phyloP scores from a whole-genome alignment of 2,113 vertebrate genomes.

The Chloroceryle aenea region DNA sequence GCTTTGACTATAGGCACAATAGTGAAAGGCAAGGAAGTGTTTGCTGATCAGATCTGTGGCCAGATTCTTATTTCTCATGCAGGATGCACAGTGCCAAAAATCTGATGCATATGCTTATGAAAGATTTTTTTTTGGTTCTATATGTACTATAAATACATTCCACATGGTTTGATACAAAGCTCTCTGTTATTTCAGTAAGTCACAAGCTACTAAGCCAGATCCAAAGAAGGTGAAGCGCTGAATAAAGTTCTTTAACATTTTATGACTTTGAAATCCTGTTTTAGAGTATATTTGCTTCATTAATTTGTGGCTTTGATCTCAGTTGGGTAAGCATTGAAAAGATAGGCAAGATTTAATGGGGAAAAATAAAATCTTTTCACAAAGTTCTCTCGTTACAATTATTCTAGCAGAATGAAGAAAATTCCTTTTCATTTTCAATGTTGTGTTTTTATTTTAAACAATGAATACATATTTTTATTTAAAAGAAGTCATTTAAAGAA shows the following conservation, averaged over 20 bases:
- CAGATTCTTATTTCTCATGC: conserved; percentile 54
- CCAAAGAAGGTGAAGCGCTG: conserved; percentile 48
- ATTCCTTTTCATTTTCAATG: background rate
- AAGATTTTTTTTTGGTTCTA: conserved; percentile 45
- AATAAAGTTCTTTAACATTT: conserved; percentile 50
- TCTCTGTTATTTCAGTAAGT: conserved; percentile 56
- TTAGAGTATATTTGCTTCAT: conserved; percentile 28
- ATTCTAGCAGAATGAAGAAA: background rate
- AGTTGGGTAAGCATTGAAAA: conserved; percentile 9
- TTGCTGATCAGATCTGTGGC: conserved; percentile 17
- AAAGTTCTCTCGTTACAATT: background rate
- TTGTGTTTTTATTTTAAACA: background rate
- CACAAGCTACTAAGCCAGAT: conserved; percentile 45
- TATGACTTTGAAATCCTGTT: conserved; percentile 24
- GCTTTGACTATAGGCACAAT: background rate
- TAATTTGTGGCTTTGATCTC: conserved; percentile 44
- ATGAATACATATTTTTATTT: background rate
- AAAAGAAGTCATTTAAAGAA: background rate
- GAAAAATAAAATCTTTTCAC: background rate
- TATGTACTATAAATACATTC: conserved; percentile 56
- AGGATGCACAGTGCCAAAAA: conserved; percentile 3
- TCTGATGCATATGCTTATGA: conserved; percentile 52
- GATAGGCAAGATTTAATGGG: background rate
- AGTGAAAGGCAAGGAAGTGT: background rate
- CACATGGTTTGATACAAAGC: conserved; percentile 56